Base-by-base conservation (phyloP, 2,113 vertebrate genomes). In the Hystrix brachyura region DNA sequence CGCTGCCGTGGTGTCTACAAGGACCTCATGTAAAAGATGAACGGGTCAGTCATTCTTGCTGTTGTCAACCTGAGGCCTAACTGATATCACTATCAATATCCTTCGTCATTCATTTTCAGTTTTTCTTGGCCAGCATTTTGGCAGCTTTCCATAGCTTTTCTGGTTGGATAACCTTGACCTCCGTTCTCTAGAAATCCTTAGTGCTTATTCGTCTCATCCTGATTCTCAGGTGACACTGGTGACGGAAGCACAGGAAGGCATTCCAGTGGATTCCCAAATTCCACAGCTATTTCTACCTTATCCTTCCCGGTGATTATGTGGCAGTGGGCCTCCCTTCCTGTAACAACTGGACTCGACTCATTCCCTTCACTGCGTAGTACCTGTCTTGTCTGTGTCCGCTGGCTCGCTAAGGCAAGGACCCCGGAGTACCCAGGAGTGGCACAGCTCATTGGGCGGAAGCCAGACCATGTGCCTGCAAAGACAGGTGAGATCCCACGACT, bases 181-280 rank as follows among this genome's bases (percentile, higher is more conserved):
- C 88, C 25, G 57, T 19, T 64, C n/a, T 69, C 32, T 71, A 84
- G 51, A 90, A 90, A 93, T 34, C 9, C 9, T 23, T 55, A 81
- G 43, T 27, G 51, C 91, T 71, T 74, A 59, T 93, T 80, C 84
- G 23, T 69, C 74, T 96, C 69, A 10, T 43, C 23, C 38, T 91
- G 5, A 2, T 53, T 87, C 34, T 46, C 0, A 59, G 53, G 62
- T 90, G 85, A 69, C 19, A 11, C 10, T 53, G 38, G 21, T 43
- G 12, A 59, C 9, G 10, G 65, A 59, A 46, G 23, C 25, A 18
- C 32, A 2, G 32, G 84, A 83, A 51, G 59, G 60, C 21, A 82
- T 5, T 1, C n/a, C 21, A 53, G 32, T n/a, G 27, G 79, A 82
- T 86, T 57, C 12, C 29, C 55, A 79, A 53, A 48, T 64, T 53